phyloP scores from a whole-genome alignment of 1,140 invertebrate genomes.

The Drosophila kanapiae region DNA sequence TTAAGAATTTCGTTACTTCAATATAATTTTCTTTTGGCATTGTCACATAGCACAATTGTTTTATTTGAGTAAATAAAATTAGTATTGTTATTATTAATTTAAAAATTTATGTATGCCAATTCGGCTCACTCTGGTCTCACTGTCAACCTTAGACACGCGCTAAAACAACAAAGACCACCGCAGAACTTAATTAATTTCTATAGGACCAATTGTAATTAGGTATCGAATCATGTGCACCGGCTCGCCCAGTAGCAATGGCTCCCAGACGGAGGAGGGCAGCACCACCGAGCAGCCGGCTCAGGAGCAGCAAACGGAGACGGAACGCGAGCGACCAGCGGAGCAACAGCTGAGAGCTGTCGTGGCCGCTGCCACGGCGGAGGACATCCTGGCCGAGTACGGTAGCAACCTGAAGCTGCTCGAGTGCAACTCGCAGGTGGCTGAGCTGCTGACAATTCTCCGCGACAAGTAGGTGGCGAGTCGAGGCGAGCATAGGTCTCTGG shows the following conservation, averaged over 20 bases:
- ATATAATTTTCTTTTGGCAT: too few relatives aligned
- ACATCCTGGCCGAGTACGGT: conserved; percentile 88
- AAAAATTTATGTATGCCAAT: background rate
- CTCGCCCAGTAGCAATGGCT: conserved; percentile 68
- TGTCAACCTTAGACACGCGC: conserved; percentile 42
- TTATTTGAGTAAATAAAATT: too few relatives aligned
- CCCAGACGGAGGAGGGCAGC: conserved; percentile 53
- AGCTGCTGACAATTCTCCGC: conserved; percentile 97
- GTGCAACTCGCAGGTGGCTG: conserved; percentile 95
- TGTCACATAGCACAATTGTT: too few relatives aligned
- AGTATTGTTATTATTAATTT: too few relatives aligned
- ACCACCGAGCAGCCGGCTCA: conserved; percentile 46
- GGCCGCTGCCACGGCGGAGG: conserved; percentile 51
- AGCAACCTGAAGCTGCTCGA: conserved; percentile 93
- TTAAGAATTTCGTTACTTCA: too few relatives aligned
- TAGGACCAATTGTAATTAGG: background rate
- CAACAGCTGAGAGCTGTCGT: conserved; percentile 46
- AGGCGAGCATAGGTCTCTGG: background rate
- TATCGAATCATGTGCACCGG: conserved; percentile 61
- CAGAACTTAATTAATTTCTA: conserved; percentile 15
- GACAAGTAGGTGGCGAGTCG: conserved; percentile 90
- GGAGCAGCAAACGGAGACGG: conserved; percentile 20
- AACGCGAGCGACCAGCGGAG: conserved; percentile 18
- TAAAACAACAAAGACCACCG: conserved; percentile 51
- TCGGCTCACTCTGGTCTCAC: background rate